A percentile compares a stretch with the other conserved stretches of the same genome.
phyloP scores from a whole-genome alignment of 2,113 vertebrate genomes.

The Benitochromis conjunctus region DNA sequence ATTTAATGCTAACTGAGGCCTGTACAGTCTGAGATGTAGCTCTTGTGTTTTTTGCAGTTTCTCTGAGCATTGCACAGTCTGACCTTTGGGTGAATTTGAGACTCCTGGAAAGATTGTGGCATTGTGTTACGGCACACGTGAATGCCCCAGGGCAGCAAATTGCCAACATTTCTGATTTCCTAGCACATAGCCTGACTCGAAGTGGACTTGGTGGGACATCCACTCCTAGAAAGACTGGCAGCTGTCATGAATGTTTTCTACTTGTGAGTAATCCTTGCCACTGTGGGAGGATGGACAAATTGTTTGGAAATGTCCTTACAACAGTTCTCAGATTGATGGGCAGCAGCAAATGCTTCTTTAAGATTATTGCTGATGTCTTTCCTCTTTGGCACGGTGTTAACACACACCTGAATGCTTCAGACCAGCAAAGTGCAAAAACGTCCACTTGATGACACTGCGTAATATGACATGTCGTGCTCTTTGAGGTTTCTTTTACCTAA shows the following conservation, averaged over 20 bases:
- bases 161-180: not conserved
- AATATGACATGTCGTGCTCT: not conserved
- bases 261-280: not conserved
- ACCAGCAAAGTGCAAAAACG: not conserved
- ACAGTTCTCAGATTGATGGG: not conserved
- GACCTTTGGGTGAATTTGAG: not conserved
- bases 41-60: not conserved
- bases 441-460: not conserved
- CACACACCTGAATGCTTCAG: not conserved
- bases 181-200: not conserved
- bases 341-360: not conserved
- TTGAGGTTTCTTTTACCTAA: not conserved
- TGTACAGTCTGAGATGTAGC: not conserved
- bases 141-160: not conserved
- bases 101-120: not conserved
- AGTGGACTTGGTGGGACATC: not conserved
- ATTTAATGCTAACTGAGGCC: not conserved
- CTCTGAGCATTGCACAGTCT: not conserved
- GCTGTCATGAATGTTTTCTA: not conserved
- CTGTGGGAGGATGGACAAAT: not conserved
- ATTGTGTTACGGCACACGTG: not conserved
- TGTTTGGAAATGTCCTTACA: not conserved
- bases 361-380: not conserved
- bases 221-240: not conserved
- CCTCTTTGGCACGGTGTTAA: not conserved